phyloP scores from a whole-genome alignment of 2,888 invertebrate species.

The Heliconius ismenius region DNA sequence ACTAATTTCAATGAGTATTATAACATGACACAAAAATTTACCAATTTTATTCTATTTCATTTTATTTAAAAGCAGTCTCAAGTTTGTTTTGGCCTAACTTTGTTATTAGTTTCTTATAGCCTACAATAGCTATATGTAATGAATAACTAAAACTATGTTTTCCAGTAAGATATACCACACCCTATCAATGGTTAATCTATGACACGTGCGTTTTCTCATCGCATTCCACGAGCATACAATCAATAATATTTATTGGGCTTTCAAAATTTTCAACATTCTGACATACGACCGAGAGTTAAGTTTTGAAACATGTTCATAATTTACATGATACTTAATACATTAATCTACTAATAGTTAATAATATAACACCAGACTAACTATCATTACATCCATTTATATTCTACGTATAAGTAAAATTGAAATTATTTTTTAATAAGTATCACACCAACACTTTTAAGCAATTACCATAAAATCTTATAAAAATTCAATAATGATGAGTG shows the following conservation, averaged over 20 bases:
- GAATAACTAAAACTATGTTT: background rate
- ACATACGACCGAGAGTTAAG: background rate
- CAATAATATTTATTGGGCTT: background rate
- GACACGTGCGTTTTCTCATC: slow-evolving; percentile 6
- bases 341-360: background rate
- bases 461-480: background rate
- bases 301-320: background rate
- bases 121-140: background rate
- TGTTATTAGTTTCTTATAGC: background rate
- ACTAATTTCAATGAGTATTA: background rate
- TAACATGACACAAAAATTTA: background rate
- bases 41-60: background rate
- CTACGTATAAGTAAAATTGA: background rate
- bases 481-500: slow-evolving; percentile 29
- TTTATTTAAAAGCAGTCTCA: slow-evolving; percentile 9
- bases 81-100: slow-evolving; percentile 5
- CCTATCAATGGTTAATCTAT: slow-evolving; percentile 1
- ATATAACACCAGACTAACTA: background rate
- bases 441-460: background rate
- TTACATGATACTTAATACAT: background rate
- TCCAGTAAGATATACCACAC: slow-evolving; percentile 10
- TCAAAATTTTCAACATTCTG: slow-evolving; percentile 14
- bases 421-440: background rate
- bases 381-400: background rate
- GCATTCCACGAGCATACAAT: background rate